Evolutionary conservation across 2,797 vertebrate species (phyloP).

Genomic region (Parauchenoglanis ngamensis): DNA sequence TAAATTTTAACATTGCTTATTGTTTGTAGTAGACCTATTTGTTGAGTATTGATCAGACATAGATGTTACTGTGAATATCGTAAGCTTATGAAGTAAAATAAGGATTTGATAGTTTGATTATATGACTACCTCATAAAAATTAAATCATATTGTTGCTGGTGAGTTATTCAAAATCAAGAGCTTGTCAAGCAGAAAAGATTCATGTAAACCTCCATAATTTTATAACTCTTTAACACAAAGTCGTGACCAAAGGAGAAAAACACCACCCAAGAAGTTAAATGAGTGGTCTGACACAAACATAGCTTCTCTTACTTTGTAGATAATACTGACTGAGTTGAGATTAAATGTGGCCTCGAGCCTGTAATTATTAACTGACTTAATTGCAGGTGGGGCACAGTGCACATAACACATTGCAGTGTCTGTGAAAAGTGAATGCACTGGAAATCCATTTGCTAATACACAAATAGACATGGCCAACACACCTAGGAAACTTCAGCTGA

Average conservation of each 20-base stretch:
- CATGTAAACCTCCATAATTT: not conserved
- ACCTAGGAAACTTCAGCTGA: conserved; percentile 67
- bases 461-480: conserved; percentile 52
- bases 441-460: not conserved
- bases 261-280: not conserved
- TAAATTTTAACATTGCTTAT: not conserved
- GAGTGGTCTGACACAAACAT: not conserved
- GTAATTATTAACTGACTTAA: conserved; percentile 45
- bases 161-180: not conserved
- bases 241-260: not conserved
- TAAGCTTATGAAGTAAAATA: not conserved
- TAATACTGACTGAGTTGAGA: not conserved
- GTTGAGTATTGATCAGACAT: not conserved
- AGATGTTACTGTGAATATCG: not conserved
- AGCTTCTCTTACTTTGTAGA: not conserved
- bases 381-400: not conserved
- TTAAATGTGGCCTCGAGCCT: not conserved
- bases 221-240: not conserved
- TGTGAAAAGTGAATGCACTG: not conserved
- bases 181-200: not conserved
- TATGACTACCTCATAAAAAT: not conserved
- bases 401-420: not conserved
- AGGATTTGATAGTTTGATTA: not conserved
- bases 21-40: not conserved
- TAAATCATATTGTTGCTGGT: not conserved